Evolutionary conservation across 2,113 vertebrate species (phyloP).

Genomic region (Melanocharis versteri): DNA sequence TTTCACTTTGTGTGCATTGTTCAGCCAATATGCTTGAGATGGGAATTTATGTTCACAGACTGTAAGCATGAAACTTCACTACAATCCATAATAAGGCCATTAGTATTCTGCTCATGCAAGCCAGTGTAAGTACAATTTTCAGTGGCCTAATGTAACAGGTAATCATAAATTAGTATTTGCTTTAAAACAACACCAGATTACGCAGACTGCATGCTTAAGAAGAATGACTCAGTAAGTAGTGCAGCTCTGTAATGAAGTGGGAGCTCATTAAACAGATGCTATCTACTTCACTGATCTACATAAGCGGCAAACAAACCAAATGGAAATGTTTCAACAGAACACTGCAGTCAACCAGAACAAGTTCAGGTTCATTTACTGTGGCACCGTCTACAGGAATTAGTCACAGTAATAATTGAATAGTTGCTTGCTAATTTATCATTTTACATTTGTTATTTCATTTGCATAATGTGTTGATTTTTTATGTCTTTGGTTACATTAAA

Average conservation of each 20-base stretch:
- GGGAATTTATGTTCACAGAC: slow-evolving; percentile 63
- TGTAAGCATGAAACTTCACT: slow-evolving; percentile 48
- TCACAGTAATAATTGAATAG: slow-evolving; percentile 76
- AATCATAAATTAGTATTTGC: slow-evolving; percentile 85
- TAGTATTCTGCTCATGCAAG: slow-evolving; percentile 70
- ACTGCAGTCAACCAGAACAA: slow-evolving; percentile 74
- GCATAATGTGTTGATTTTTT: slow-evolving; percentile 59
- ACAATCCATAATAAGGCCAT: slow-evolving; percentile 69
- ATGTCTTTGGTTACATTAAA: slow-evolving; percentile 46
- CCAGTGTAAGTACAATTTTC: slow-evolving; percentile 75
- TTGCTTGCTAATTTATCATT: slow-evolving; percentile 76
- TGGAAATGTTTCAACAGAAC: slow-evolving; percentile 72
- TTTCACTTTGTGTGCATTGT: slow-evolving; percentile 27
- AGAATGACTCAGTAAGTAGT: slow-evolving; percentile 65
- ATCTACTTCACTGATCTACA: slow-evolving; percentile 66
- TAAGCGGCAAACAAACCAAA: slow-evolving; percentile 70
- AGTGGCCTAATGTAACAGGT: slow-evolving; percentile 79
- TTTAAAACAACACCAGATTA: slow-evolving; percentile 75
- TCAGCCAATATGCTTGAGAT: slow-evolving; percentile 36
- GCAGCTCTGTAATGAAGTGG: slow-evolving; percentile 72
- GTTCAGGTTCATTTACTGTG: slow-evolving; percentile 76
- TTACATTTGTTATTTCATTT: slow-evolving; percentile 72
- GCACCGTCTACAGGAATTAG: slow-evolving; percentile 73
- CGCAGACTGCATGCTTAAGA: slow-evolving; percentile 66
- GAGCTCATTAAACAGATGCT: slow-evolving; percentile 78